Conservation (phyloP, 2,113 vertebrate genomes). For the Furnarius figulus region DNA sequence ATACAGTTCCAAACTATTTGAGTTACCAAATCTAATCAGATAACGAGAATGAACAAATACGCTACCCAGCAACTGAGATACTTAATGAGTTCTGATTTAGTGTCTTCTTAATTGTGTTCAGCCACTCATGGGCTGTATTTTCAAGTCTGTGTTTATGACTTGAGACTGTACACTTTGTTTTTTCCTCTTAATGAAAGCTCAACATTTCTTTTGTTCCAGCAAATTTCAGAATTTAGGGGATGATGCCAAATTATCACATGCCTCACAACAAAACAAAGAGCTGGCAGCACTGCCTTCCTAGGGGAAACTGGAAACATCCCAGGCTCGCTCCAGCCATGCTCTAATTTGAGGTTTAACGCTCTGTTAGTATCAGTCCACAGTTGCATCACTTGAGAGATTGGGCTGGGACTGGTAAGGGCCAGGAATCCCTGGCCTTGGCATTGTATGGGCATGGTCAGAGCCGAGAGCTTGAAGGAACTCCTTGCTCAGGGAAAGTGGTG, state of each 20-base stretch:
- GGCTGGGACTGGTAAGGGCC: background rate
- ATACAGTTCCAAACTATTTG: background rate
- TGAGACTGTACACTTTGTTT: background rate
- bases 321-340: background rate
- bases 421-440: background rate
- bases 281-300: constrained; percentile 11
- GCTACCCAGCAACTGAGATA: background rate
- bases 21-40: background rate
- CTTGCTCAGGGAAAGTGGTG: background rate
- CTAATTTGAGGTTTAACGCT: background rate
- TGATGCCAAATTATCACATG: constrained; percentile 28
- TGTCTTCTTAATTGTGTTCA: background rate
- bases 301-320: background rate
- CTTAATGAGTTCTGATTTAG: background rate
- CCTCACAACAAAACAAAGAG: constrained; percentile 21
- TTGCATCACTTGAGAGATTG: background rate
- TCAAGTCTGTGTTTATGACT: background rate
- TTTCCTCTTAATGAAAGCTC: constrained; percentile 24
- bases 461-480: background rate
- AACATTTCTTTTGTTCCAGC: constrained; percentile 43
- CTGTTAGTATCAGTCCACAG: background rate
- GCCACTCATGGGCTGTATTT: background rate
- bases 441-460: background rate
- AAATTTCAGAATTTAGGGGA: background rate
- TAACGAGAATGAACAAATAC: background rate